Evolutionary conservation across 2,113 vertebrate species (phyloP).

Genomic region (Lophius piscatorius): DNA sequence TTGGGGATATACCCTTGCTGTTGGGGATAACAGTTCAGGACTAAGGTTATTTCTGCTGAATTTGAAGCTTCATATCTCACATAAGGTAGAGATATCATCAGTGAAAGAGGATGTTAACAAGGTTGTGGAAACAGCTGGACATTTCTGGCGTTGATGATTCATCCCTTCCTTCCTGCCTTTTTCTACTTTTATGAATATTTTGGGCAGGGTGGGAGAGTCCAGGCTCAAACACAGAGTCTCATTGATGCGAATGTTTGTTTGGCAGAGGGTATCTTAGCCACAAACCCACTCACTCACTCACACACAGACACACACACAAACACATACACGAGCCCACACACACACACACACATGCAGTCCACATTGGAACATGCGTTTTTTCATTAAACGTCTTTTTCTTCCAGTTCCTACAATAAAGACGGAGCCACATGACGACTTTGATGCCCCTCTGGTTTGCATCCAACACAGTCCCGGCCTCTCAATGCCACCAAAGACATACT

Average conservation of each 20-base stretch:
- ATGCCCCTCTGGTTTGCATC: conserved; percentile 76
- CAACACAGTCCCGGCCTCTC: conserved; percentile 81
- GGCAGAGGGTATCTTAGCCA: conserved; percentile 87
- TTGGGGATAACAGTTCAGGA: too few relatives aligned
- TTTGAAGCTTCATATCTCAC: conserved; percentile 83
- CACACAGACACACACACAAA: conserved; percentile 42
- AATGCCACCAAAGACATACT: conserved; percentile 85
- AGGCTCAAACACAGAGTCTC: conserved; percentile 86
- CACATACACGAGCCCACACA: conserved; percentile 61
- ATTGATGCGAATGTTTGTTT: conserved; percentile 91
- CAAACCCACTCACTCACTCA: conserved; percentile 79
- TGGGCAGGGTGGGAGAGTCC: conserved; percentile 84
- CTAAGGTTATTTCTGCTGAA: conserved; percentile 78
- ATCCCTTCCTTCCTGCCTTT: conserved; percentile 77
- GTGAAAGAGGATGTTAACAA: conserved; percentile 84
- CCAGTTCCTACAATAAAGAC: conserved; percentile 96
- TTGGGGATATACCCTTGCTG: too few relatives aligned
- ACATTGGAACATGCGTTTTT: not conserved
- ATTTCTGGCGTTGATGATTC: conserved; percentile 89
- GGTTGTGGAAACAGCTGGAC: conserved; percentile 90
- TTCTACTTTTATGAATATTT: conserved; percentile 72
- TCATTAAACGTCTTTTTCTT: conserved; percentile 27
- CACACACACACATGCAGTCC: conserved; percentile 44
- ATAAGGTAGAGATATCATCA: conserved; percentile 82
- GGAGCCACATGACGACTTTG: conserved; percentile 94